Evolutionary conservation across 2,888 invertebrate species (phyloP).

Genomic region (Candidula unifasciata): DNA sequence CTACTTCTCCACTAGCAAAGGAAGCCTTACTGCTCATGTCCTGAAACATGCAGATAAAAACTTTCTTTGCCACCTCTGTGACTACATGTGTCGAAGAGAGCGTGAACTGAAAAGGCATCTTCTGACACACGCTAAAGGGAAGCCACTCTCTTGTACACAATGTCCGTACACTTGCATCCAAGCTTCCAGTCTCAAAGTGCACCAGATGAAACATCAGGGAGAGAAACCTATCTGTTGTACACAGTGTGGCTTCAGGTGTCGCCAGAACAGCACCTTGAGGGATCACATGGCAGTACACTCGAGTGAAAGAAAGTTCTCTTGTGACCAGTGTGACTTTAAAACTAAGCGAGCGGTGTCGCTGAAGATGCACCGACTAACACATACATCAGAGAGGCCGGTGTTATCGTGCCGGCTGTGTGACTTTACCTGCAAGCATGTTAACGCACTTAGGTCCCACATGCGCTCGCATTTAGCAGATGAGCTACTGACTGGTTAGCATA

Average conservation of each 20-base stretch:
- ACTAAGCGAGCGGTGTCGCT: constrained; percentile 20
- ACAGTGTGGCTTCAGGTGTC: constrained; percentile 27
- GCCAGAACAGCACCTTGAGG: constrained; percentile 34
- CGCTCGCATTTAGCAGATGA: neutral
- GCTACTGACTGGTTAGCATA: neutral
- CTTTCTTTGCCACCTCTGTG: constrained; percentile 77
- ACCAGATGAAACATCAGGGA: constrained; percentile 80
- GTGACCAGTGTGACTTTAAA: constrained; percentile 21
- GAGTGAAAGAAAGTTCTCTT: constrained; percentile 16
- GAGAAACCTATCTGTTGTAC: constrained; percentile 24
- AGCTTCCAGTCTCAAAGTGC: constrained; percentile 87
- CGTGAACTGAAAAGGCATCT: constrained; percentile 26
- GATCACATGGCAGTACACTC: constrained; percentile 31
- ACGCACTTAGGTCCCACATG: constrained; percentile 33
- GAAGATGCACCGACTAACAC: constrained; percentile 28
- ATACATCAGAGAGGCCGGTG: constrained; percentile 23
- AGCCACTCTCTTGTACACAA: constrained; percentile 81
- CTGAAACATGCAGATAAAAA: constrained; percentile 87
- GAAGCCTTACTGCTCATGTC: constrained; percentile 84
- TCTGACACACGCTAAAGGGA: neutral
- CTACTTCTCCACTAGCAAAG: constrained; percentile 83
- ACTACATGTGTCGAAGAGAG: constrained; percentile 30
- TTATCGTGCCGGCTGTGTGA: constrained; percentile 26
- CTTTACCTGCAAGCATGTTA: constrained; percentile 36
- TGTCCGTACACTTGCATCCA: constrained; percentile 88